Evolutionary conservation across 1,140 invertebrate species (phyloP).

Genomic region (Cydia strobilella): DNA sequence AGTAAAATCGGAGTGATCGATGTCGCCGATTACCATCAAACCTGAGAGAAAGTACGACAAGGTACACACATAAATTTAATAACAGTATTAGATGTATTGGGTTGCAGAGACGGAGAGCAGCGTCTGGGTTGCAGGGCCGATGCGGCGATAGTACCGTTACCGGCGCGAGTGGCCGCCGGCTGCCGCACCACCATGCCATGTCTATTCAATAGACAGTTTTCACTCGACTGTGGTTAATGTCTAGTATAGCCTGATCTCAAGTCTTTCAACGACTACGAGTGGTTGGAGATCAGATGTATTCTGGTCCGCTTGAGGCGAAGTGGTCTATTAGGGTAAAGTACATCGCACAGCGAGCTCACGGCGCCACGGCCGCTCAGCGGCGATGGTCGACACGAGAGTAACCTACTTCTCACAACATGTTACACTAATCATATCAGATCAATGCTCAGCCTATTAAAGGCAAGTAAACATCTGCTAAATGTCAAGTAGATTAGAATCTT

Average conservation of each 20-base stretch:
- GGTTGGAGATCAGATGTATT: neutral
- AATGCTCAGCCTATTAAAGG: slow-evolving; percentile 5
- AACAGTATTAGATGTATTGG: slow-evolving; percentile 74
- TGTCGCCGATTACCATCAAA: slow-evolving; percentile 60
- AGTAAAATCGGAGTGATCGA: slow-evolving; percentile 56
- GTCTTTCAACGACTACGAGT: neutral
- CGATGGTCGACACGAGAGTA: slow-evolving; percentile 16
- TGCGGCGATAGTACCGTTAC: slow-evolving; percentile 66
- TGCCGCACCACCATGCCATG: slow-evolving; percentile 35
- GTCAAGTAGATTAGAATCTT: slow-evolving; percentile 8
- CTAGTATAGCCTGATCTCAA: neutral
- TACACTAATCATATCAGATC: slow-evolving; percentile 21
- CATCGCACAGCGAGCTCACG: neutral
- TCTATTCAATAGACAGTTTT: slow-evolving; percentile 31
- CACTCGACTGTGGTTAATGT: neutral
- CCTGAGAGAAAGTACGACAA: slow-evolving; percentile 66
- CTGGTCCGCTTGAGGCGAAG: neutral
- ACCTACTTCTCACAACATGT: slow-evolving; percentile 24
- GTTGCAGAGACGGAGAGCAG: slow-evolving; percentile 61
- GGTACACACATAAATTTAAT: slow-evolving; percentile 72
- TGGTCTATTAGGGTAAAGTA: neutral
- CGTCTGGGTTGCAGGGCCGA: slow-evolving; percentile 59
- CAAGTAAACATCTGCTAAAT: slow-evolving; percentile 8
- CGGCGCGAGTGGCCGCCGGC: slow-evolving; percentile 48
- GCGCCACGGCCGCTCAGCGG: neutral